phyloP scores from a whole-genome alignment of 2,113 vertebrate genomes.

The Gopherus flavomarginatus region DNA sequence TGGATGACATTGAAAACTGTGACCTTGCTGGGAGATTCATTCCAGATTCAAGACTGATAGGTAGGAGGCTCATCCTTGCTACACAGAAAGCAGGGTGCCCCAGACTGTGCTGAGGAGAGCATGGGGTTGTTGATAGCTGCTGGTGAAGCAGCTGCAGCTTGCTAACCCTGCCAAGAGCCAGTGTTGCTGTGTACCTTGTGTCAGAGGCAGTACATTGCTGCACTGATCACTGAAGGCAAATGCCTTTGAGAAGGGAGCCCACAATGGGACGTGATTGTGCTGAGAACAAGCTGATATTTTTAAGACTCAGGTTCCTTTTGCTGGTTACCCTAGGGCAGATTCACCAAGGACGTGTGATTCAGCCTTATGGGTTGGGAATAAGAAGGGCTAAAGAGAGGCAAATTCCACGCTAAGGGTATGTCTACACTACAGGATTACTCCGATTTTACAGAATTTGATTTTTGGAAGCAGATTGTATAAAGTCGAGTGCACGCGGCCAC shows the following conservation, averaged over 20 bases:
- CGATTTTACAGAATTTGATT: too few relatives aligned
- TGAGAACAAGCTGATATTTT: too few relatives aligned
- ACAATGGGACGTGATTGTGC: too few relatives aligned
- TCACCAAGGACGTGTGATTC: not conserved
- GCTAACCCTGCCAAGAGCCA: not conserved
- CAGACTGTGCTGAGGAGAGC: not conserved
- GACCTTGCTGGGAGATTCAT: not conserved
- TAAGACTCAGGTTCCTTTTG: not conserved
- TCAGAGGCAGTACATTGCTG: not conserved
- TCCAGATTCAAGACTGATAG: not conserved
- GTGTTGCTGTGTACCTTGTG: too few relatives aligned
- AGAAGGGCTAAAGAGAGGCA: too few relatives aligned
- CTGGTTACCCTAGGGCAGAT: not conserved
- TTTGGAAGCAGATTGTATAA: too few relatives aligned
- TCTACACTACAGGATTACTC: too few relatives aligned
- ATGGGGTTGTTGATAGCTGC: too few relatives aligned
- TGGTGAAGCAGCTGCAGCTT: not conserved
- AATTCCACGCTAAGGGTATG: too few relatives aligned
- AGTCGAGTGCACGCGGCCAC: too few relatives aligned
- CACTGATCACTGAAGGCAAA: not conserved
- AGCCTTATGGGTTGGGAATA: not conserved
- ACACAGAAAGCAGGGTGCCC: not conserved
- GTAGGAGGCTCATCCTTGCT: not conserved
- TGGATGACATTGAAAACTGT: not conserved
- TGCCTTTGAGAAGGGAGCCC: not conserved